A percentile compares a stretch with the other conserved stretches of the same genome.
Conservation (phyloP, 2,888 invertebrate genomes). For the Ariolimax columbianus region DNA sequence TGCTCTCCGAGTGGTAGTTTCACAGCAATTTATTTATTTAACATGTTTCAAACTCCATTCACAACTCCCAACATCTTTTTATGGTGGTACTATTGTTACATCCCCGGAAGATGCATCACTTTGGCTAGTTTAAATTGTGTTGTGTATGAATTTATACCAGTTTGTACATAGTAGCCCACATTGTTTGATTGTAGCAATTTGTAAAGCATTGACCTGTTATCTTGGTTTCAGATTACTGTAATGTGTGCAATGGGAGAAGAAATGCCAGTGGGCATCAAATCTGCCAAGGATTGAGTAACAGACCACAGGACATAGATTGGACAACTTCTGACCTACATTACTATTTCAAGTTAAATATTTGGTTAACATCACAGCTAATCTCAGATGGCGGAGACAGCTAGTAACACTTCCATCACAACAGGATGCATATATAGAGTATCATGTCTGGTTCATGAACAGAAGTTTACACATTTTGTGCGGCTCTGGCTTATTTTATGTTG, state of each 20-base stretch:
- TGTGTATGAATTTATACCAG: no score
- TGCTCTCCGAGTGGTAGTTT: no score
- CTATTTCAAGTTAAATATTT: not conserved
- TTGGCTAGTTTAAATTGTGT: no score
- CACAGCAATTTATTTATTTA: no score
- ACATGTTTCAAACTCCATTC: no score
- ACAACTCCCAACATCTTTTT: no score
- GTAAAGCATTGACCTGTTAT: no score
- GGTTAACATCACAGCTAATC: not conserved
- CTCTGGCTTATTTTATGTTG: no score
- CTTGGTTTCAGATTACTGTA: conserved; percentile 61
- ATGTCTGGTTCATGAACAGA: not conserved
- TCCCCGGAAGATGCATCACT: no score
- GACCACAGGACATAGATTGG: conserved; percentile 7
- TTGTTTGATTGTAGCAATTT: not conserved
- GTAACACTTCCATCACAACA: not conserved
- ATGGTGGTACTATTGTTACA: no score
- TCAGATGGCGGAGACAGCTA: not conserved
- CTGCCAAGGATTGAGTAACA: conserved; percentile 46
- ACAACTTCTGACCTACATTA: conserved; percentile 29
- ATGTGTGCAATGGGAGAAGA: conserved; percentile 62
- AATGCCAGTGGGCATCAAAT: conserved; percentile 54
- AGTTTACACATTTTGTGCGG: no score
- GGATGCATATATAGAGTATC: not conserved
- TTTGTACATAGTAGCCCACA: no score